These are phyloP conservation scores for Mormyrus iriodes DNA, from an alignment of 2,113 vertebrate genomes.

Conservation along the genomic window DNA sequence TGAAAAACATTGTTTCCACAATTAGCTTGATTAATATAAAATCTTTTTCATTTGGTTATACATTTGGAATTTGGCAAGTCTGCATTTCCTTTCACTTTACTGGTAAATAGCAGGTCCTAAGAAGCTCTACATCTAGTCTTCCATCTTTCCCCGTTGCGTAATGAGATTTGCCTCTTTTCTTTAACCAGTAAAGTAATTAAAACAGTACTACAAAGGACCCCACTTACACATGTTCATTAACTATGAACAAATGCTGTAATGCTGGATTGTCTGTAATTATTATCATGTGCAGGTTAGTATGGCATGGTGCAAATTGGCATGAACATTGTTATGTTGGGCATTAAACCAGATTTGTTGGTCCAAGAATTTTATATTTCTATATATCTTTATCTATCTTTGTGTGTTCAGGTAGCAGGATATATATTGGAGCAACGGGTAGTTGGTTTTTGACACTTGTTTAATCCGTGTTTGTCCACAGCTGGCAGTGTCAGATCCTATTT, in stretches of 20 bases:
- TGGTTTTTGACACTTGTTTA: too few species aligned
- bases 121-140: constrained; percentile 51
- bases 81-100: constrained; percentile 31
- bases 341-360: background rate
- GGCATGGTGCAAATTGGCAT: constrained; percentile 22
- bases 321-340: background rate
- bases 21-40: background rate
- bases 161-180: constrained; percentile 60
- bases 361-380: background rate
- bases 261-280: constrained; percentile 10
- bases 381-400: too few species aligned
- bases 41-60: background rate
- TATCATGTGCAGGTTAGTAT: constrained; percentile 22
- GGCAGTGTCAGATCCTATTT: constrained; percentile 29
- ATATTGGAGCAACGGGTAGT: too few species aligned
- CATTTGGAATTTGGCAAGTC: constrained; percentile 39
- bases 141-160: constrained; percentile 58
- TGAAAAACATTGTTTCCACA: background rate
- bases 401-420: constrained; percentile 39
- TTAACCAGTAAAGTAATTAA: constrained; percentile 67
- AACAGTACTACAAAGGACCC: constrained; percentile 43
- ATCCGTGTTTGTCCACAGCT: constrained; percentile 45
- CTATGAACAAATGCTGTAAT: constrained; percentile 29
- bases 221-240: constrained; percentile 45
- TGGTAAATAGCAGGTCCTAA: constrained; percentile 47